Conservation (phyloP, 2,888 invertebrate genomes). For the Agonopterix heracliana region DNA sequence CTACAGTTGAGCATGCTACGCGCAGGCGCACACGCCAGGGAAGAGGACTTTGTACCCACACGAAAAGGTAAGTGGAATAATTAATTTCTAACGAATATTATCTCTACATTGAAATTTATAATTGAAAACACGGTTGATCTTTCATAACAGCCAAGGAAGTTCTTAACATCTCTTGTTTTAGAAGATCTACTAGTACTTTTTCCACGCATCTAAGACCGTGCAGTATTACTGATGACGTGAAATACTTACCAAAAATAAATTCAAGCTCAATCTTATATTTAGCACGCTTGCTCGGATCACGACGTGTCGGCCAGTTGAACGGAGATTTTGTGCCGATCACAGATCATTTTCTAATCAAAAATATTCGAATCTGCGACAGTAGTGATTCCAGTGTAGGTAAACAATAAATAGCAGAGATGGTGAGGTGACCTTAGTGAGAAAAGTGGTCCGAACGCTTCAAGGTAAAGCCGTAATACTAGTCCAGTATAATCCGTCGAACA, state of each 20-base stretch:
- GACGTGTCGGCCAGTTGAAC: constrained; percentile 65
- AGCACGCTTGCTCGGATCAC: constrained; percentile 64
- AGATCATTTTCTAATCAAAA: constrained; percentile 47
- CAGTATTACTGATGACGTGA: constrained; percentile 48
- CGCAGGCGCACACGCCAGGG: no score
- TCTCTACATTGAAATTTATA: no score
- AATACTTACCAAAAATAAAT: constrained; percentile 71
- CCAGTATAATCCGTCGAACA: constrained; percentile 56
- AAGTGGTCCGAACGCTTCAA: constrained; percentile 50
- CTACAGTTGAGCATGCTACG: no score
- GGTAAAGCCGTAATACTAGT: constrained; percentile 61
- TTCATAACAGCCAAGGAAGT: no score
- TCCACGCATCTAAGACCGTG: no score
- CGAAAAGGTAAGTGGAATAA: no score
- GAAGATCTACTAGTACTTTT: no score
- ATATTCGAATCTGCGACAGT: constrained; percentile 34
- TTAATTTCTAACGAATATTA: no score
- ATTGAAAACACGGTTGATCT: no score
- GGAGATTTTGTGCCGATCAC: constrained; percentile 66
- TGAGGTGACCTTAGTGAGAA: constrained; percentile 33
- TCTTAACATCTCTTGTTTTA: no score
- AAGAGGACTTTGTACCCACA: no score
- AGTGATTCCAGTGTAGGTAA: constrained; percentile 36
- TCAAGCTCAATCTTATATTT: constrained; percentile 73
- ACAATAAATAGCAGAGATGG: constrained; percentile 44